Percentiles rank a stretch among this genome's conserved stretches.
phyloP scores from a whole-genome alignment of 2,888 invertebrate species.

The Melanostoma scalare region DNA sequence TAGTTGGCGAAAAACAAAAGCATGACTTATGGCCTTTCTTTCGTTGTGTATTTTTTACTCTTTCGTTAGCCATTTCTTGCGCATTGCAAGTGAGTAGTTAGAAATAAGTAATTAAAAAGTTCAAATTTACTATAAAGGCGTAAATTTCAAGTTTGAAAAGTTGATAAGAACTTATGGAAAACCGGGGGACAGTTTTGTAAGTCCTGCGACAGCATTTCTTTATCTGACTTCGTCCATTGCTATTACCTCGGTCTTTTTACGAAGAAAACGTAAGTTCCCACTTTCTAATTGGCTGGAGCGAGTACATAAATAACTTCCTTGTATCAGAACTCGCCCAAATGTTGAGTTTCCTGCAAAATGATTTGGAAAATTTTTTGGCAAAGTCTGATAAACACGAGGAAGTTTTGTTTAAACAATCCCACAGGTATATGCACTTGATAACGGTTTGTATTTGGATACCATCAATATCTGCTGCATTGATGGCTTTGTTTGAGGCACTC shows the following conservation, averaged over 20 bases:
- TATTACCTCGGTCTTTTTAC: conserved; percentile 75
- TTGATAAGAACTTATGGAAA: conserved; percentile 51
- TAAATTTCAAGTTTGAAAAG: conserved; percentile 12
- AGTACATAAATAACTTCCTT: neutral
- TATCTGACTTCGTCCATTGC: conserved; percentile 76
- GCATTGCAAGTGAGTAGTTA: conserved; percentile 71
- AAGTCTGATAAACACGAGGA: conserved; percentile 75
- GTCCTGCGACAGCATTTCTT: conserved; percentile 76
- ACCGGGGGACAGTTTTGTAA: conserved; percentile 73
- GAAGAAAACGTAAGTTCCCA: conserved; percentile 74
- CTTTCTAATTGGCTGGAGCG: neutral
- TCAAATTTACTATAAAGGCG: no score
- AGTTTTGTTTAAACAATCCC: conserved; percentile 70
- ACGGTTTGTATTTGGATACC: conserved; percentile 75
- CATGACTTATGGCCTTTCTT: conserved; percentile 70
- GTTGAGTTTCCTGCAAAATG: conserved; percentile 73
- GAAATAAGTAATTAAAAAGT: no score
- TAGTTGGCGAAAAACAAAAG: conserved; percentile 74
- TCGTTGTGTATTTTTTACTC: conserved; percentile 75
- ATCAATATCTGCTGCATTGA: conserved; percentile 73
- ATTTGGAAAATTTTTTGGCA: conserved; percentile 70
- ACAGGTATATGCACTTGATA: conserved; percentile 74
- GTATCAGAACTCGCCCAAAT: conserved; percentile 75
- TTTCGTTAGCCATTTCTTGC: conserved; percentile 75
- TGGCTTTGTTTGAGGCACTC: conserved; percentile 76